Percentiles rank a stretch among this genome's conserved stretches.
phyloP scores from a whole-genome alignment of 2,797 vertebrate species.

The Tragelaphus eurycerus region DNA sequence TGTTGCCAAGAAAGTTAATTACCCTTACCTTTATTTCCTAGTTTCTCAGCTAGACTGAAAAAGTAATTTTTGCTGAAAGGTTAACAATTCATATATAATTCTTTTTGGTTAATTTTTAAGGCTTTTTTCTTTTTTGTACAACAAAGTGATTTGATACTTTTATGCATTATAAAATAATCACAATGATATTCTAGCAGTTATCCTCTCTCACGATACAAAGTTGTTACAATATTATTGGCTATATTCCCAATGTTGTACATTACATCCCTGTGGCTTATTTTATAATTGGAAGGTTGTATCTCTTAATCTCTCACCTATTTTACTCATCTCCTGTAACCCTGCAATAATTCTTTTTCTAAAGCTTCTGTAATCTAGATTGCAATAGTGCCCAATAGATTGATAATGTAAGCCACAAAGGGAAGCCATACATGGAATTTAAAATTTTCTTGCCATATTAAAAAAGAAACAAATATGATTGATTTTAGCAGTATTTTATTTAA shows the following conservation, averaged over 20 bases:
- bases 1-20: neutral
- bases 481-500: conserved; percentile 4
- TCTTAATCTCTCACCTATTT: neutral
- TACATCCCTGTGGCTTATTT: neutral
- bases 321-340: neutral
- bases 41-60: neutral
- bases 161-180: neutral
- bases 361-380: neutral
- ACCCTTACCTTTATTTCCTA: neutral
- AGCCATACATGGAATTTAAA: neutral
- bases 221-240: neutral
- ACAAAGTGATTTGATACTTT: neutral
- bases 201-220: neutral
- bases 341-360: neutral
- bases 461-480: neutral
- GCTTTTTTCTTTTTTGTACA: neutral
- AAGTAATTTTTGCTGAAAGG: neutral
- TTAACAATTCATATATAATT: neutral
- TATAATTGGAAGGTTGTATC: neutral
- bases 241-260: neutral
- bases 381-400: neutral
- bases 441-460: neutral
- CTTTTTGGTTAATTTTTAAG: neutral
- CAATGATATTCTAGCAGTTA: neutral
- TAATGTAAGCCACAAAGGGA: neutral